Conservation (phyloP, 64 coral and sea anemone species). For the Astreopora myriophthalma region DNA sequence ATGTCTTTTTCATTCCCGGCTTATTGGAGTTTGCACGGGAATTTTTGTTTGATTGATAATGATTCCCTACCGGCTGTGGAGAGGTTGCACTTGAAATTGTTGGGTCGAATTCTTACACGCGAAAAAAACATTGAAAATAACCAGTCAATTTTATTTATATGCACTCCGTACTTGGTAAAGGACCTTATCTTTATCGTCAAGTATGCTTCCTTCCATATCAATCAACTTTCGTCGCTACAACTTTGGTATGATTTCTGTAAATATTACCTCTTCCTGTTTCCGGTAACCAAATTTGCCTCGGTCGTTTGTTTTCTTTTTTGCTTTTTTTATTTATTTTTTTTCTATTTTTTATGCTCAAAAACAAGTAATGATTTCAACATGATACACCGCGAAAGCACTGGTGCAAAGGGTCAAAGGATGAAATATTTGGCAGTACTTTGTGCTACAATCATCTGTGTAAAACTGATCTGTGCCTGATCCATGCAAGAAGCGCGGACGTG, state of each 20-base stretch:
- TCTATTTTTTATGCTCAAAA: neutral
- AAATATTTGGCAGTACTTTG: neutral
- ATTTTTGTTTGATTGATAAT: constrained; percentile 32
- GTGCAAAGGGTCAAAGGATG: neutral
- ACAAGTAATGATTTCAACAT: neutral
- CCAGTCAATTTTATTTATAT: neutral
- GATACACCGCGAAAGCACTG: neutral
- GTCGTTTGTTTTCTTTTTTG: neutral
- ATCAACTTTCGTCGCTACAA: constrained; percentile 23
- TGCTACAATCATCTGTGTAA: neutral
- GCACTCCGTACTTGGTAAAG: neutral
- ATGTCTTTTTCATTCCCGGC: neutral
- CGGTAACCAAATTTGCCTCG: neutral
- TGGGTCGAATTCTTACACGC: constrained; percentile 19
- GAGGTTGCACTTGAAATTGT: neutral
- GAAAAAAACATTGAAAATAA: neutral
- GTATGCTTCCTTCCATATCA: neutral
- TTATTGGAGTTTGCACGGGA: constrained; percentile 9
- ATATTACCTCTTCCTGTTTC: constrained; percentile 51
- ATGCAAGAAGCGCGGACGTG: neutral
- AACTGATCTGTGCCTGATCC: neutral
- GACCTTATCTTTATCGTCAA: neutral
- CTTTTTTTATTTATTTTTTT: neutral
- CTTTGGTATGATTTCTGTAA: constrained; percentile 32
- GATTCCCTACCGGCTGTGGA: neutral